Evolutionary conservation across 2,888 invertebrate genomes (phyloP).

Genomic region (Drosophila nr. perissopoda): DNA sequence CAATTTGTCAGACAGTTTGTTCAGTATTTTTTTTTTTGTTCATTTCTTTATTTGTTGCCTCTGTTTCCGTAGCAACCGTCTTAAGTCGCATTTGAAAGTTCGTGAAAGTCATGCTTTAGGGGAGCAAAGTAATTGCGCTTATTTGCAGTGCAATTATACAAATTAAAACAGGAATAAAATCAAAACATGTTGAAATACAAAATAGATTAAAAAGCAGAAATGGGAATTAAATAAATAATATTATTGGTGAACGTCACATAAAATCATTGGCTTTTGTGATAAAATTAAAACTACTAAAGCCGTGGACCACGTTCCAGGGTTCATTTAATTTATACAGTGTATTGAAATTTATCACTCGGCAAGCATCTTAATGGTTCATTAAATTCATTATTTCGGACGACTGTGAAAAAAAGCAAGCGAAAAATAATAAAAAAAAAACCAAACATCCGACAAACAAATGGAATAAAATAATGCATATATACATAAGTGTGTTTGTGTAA

Average conservation of each 20-base stretch:
- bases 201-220: conserved; percentile 10
- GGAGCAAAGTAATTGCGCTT: conserved; percentile 63
- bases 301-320: conserved; percentile 34
- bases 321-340: conserved; percentile 80
- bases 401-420: conserved; percentile 46
- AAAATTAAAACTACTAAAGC: conserved; percentile 56
- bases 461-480: conserved; percentile 67
- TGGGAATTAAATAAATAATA: conserved; percentile 29
- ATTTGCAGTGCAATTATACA: conserved; percentile 75
- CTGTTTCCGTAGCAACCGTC: conserved; percentile 44
- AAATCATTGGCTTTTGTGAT: conserved; percentile 37
- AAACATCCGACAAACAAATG: conserved; percentile 53
- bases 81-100: conserved; percentile 77
- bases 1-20: conserved; percentile 81
- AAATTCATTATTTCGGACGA: conserved; percentile 83
- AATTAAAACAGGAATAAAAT: conserved; percentile 54
- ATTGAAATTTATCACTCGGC: conserved; percentile 81
- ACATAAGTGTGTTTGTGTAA: conserved; percentile 9
- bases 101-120: conserved; percentile 56
- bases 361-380: conserved; percentile 84
- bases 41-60: conserved; percentile 10
- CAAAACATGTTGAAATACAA: conserved; percentile 2
- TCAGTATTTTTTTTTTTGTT: conserved; percentile 47
- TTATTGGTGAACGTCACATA: conserved; percentile 19
- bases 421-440: conserved; percentile 28